Evolutionary conservation across 2,797 vertebrate genomes (phyloP).

Genomic region (Diglossa cyanea): DNA sequence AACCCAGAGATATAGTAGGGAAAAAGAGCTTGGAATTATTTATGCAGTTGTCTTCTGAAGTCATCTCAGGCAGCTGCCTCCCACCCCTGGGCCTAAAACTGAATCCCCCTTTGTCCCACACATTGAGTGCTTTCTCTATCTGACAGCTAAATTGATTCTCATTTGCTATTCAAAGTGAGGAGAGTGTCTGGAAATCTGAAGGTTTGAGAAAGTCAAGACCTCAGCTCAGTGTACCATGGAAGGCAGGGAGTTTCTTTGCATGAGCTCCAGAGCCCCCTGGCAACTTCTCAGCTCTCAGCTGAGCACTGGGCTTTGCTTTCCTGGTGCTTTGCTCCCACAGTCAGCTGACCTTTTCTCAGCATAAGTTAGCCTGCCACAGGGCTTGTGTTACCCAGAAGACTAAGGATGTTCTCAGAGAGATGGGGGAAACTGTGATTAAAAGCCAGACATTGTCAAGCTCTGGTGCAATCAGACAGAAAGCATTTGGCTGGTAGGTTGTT

Average conservation of each 20-base stretch:
- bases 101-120: background rate
- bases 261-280: background rate
- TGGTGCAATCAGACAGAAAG: background rate
- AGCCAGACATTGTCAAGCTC: background rate
- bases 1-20: background rate
- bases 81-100: background rate
- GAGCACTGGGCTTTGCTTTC: background rate
- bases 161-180: background rate
- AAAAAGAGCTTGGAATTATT: background rate
- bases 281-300: background rate
- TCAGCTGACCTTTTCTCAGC: constrained; percentile 18
- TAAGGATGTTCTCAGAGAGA: constrained; percentile 10
- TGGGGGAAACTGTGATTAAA: background rate
- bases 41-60: background rate
- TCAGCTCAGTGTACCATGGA: accelerated
- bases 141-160: constrained; percentile 7
- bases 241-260: background rate
- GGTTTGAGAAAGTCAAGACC: background rate
- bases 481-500: constrained; percentile 9
- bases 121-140: background rate
- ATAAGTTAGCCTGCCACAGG: constrained; percentile 39
- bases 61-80: background rate
- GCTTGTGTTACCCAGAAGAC: constrained; percentile 33
- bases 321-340: background rate
- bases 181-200: background rate